Base-by-base conservation (phyloP, 2,888 invertebrate genomes). In the Fabriciana adippe region DNA sequence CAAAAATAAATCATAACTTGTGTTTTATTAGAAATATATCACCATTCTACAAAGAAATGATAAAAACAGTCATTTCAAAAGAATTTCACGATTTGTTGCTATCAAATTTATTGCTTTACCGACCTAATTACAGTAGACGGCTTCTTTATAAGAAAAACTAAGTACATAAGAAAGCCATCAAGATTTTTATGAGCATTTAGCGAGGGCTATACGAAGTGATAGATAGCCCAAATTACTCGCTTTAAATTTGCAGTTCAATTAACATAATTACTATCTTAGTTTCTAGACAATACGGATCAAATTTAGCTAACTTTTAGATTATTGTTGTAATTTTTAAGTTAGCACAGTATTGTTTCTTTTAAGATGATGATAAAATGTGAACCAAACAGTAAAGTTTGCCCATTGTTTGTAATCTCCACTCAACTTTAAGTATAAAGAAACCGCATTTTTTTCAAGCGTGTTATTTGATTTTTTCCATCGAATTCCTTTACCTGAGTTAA, bases 401-500 rank as follows among this genome's bases (percentile, higher is more conserved):
- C 85, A 80, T 86, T 85, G 81, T 81, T 76, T 85, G 82, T 89
- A 88, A 88, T 87, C 86, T 85, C 77, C 79, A 79, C 81, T 81
- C 79, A 80, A 78, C 82, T 86, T 79, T 72, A 74, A 76, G 79
- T 74, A 87, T 86, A 90, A 91, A 85, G 88, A 83, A 85, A 87
- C 90, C 89, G 90, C 89, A 74, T 73, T 82, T 87, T n/a, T 88
- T 88, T 85, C 75, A 81, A 62, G 65, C 63, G 69, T 73, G 77
- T 80, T 79, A 75, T 76, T 83, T 77, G 76, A 78, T 85, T 84
- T 85, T 80, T 79, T 77, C 67, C 78, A 41, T 73, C 70, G 76
- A 83, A 90, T 89, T 90, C 89, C 81, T 78, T 74, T 90, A 89
- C 90, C 90, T 89, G 88, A 77, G 79, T 77, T 59, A 78, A 83